These are phyloP conservation scores for Halictus ligatus DNA, from an alignment of 2,888 invertebrate species.

Conservation along the genomic window DNA sequence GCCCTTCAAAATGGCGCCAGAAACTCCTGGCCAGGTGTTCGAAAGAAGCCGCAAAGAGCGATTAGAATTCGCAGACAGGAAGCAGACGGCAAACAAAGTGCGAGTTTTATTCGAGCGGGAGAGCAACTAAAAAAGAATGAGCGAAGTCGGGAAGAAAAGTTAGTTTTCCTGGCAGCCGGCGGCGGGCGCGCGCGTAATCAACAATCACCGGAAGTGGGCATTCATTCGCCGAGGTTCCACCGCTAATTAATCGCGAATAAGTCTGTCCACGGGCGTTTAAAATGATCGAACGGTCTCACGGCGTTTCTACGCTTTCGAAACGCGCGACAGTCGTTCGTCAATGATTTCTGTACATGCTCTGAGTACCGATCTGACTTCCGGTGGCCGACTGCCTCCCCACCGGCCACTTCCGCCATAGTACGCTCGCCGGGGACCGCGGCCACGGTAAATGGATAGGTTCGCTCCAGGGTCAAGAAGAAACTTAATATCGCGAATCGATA, in stretches of 20 bases:
- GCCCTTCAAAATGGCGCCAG: neutral
- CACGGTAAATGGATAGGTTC: slow-evolving; percentile 68
- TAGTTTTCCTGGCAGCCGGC: neutral
- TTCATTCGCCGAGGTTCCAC: neutral
- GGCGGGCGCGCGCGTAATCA: neutral
- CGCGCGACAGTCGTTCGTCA: slow-evolving; percentile 67
- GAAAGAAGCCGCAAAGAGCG: neutral
- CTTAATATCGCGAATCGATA: slow-evolving; percentile 63
- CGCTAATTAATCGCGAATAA: slow-evolving; percentile 27
- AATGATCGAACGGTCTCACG: slow-evolving; percentile 31
- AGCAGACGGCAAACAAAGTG: neutral
- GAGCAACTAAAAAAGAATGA: neutral
- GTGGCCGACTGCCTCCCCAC: slow-evolving; percentile 75
- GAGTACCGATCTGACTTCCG: slow-evolving; percentile 81
- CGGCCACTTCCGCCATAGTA: slow-evolving; percentile 72
- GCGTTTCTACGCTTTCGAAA: slow-evolving; percentile 69
- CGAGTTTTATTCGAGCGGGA: neutral
- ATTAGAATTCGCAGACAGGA: slow-evolving; percentile 2
- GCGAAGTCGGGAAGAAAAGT: neutral
- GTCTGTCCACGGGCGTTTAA: neutral
- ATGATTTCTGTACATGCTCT: slow-evolving; percentile 75
- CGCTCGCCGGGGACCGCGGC: slow-evolving; percentile 63
- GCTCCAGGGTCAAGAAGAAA: slow-evolving; percentile 71
- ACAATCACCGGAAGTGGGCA: slow-evolving; percentile 1
- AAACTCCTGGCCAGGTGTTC: neutral